These are phyloP conservation scores for Atherinosoma microstoma DNA, from an alignment of 2,797 vertebrate species.

Conservation along the genomic window DNA sequence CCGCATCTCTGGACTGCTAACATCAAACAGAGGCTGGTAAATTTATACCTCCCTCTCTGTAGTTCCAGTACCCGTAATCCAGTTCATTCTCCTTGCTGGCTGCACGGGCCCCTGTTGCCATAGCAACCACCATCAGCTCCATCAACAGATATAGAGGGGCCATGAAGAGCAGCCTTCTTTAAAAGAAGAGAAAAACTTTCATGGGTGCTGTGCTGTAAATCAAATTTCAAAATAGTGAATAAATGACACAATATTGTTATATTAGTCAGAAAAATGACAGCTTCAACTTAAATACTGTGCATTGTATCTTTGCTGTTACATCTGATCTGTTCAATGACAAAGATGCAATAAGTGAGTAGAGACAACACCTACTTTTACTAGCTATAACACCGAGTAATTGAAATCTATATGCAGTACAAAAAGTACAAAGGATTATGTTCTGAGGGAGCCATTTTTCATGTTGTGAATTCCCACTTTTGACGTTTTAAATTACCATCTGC, in stretches of 20 bases:
- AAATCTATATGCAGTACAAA: background rate
- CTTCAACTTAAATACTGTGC: too few relatives aligned
- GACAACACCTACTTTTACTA: too few relatives aligned
- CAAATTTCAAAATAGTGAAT: too few relatives aligned
- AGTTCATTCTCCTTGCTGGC: conserved; percentile 77
- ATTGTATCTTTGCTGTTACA: too few relatives aligned
- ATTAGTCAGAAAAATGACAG: too few relatives aligned
- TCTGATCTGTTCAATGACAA: too few relatives aligned
- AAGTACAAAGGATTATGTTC: conserved; percentile 1
- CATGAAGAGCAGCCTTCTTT: conserved; percentile 59
- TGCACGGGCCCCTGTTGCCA: conserved; percentile 64
- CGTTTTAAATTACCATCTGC: too few relatives aligned
- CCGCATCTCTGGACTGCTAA: conserved; percentile 10
- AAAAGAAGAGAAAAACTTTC: conserved; percentile 2
- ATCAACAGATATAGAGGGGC: conserved; percentile 60
- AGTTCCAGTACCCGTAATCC: conserved; percentile 86
- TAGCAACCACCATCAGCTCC: conserved; percentile 68
- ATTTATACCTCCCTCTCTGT: conserved; percentile 86
- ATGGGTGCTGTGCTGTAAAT: background rate
- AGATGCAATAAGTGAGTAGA: too few relatives aligned
- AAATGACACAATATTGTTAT: too few relatives aligned
- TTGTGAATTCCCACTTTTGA: background rate
- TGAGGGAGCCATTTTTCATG: background rate
- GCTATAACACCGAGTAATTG: too few relatives aligned
- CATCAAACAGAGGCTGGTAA: conserved; percentile 12